phyloP scores from a whole-genome alignment of 2,888 invertebrate genomes.

The Agonopterix heracliana region DNA sequence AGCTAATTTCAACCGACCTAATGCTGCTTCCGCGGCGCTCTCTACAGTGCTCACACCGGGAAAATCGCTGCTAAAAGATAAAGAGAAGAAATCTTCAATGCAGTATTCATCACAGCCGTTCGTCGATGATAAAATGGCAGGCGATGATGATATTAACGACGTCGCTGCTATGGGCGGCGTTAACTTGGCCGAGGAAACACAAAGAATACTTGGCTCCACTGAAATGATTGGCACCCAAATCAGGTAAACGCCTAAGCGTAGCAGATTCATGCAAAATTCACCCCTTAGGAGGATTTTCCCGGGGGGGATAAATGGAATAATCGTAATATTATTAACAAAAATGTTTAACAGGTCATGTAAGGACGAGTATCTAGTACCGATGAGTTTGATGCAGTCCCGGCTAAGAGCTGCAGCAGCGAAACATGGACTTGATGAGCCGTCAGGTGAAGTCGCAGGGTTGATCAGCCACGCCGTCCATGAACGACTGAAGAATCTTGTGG shows the following conservation, averaged over 20 bases:
- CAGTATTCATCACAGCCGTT: conserved; percentile 48
- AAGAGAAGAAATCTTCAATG: conserved; percentile 80
- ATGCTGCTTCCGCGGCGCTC: conserved; percentile 39
- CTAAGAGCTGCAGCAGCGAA: conserved; percentile 84
- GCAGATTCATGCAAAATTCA: conserved; percentile 81
- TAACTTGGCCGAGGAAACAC: conserved; percentile 96
- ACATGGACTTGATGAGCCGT: conserved; percentile 89
- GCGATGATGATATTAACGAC: conserved; percentile 98
- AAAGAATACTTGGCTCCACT: conserved; percentile 93
- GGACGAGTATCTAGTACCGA: conserved; percentile 91
- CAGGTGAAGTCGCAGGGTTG: conserved; percentile 90
- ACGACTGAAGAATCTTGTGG: conserved; percentile 91
- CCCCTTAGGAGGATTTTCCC: conserved; percentile 9
- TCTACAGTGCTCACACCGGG: conserved; percentile 62
- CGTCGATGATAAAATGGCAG: conserved; percentile 77
- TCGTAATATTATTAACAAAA: too few species aligned
- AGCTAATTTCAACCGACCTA: conserved; percentile 44
- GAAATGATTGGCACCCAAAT: conserved; percentile 93
- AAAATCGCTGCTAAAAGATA: conserved; percentile 83
- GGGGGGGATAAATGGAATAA: too few species aligned
- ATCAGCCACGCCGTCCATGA: conserved; percentile 97
- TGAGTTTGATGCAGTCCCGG: conserved; percentile 84
- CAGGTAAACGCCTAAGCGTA: conserved; percentile 44
- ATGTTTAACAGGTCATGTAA: conserved; percentile 83
- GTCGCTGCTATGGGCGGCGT: conserved; percentile 99